phyloP scores from a whole-genome alignment of 2,113 vertebrate species.

The Excalfactoria chinensis region DNA sequence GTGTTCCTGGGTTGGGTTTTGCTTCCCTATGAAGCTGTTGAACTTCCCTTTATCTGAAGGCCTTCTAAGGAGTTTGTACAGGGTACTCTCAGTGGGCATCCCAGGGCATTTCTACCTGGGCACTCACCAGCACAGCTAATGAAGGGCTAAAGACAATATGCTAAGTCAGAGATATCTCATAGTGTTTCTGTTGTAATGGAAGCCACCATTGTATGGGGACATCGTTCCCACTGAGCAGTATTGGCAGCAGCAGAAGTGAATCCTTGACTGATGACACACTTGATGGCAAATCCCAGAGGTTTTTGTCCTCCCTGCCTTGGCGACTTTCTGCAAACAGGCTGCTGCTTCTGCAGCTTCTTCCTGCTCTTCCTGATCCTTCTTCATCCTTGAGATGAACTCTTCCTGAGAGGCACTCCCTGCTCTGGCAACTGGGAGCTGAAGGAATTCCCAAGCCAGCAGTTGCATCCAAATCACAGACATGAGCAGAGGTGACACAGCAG shows the following conservation, averaged over 20 bases:
- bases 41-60: background rate
- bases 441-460: background rate
- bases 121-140: background rate
- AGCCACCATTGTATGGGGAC: background rate
- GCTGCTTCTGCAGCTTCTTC: background rate
- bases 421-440: slow-evolving; percentile 11
- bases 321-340: background rate
- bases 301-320: background rate
- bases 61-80: background rate
- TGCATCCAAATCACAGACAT: background rate
- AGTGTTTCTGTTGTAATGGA: background rate
- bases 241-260: background rate
- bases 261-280: background rate
- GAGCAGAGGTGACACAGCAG: background rate
- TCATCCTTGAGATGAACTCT: background rate
- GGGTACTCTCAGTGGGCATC: background rate
- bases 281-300: background rate
- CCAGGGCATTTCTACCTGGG: background rate
- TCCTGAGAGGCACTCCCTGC: slow-evolving; percentile 11
- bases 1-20: background rate
- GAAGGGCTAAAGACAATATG: background rate
- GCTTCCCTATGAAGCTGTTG: background rate
- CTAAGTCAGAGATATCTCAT: background rate
- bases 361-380: background rate
- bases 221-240: background rate